These are phyloP conservation scores for Pygoscelis adeliae DNA, from an alignment of 2,113 vertebrate genomes.

Conservation along the genomic window DNA sequence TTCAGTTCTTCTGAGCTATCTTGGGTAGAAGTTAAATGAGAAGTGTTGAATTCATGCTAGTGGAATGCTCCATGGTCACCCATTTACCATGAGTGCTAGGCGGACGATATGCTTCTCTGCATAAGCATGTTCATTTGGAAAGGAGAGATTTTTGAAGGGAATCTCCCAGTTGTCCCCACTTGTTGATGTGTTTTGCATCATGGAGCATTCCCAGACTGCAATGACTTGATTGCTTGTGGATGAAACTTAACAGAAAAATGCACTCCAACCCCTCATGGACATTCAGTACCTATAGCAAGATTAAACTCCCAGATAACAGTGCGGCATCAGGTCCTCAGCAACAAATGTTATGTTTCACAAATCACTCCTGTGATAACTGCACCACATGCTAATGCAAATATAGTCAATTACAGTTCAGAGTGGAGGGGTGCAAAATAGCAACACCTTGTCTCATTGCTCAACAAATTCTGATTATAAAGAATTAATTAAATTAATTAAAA, in stretches of 20 bases:
- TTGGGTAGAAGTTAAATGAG: background rate
- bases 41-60: background rate
- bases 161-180: background rate
- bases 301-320: background rate
- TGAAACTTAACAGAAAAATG: background rate
- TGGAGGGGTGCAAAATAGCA: background rate
- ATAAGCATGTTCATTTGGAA: background rate
- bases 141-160: background rate
- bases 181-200: background rate
- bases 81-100: background rate
- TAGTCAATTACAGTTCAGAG: background rate
- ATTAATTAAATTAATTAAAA: background rate
- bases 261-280: background rate
- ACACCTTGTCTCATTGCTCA: background rate
- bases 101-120: background rate
- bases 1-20: background rate
- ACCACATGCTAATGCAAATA: background rate
- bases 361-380: background rate
- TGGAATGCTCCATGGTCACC: background rate
- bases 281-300: background rate
- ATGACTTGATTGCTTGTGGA: background rate
- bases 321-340: background rate
- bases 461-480: background rate
- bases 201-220: background rate
- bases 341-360: background rate